A percentile compares a stretch with the other conserved stretches of the same genome.
Conservation (phyloP, 2,113 vertebrate genomes). For the Gracilinanus agilis region DNA sequence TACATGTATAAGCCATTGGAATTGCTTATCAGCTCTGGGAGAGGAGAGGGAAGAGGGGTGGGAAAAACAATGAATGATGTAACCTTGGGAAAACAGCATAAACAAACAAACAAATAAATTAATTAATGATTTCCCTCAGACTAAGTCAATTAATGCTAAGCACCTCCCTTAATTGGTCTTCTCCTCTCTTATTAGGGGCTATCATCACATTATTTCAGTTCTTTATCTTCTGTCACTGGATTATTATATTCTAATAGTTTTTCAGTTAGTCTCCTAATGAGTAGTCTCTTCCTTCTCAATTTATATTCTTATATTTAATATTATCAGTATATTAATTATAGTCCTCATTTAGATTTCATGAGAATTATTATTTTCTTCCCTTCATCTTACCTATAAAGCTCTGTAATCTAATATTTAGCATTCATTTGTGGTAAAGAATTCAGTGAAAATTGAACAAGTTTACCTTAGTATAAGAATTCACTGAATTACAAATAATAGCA, state of each 20-base stretch:
- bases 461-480: background rate
- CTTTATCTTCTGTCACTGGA: background rate
- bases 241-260: background rate
- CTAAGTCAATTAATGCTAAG: background rate
- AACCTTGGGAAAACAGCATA: too few relatives aligned
- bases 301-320: background rate
- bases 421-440: background rate
- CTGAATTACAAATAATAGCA: background rate
- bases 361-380: background rate
- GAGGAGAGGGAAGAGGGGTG: too few relatives aligned
- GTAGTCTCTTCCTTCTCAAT: background rate
- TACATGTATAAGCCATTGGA: too few relatives aligned
- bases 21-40: too few relatives aligned
- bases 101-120: too few relatives aligned
- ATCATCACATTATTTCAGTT: background rate
- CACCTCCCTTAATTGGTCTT: background rate
- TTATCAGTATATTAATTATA: background rate
- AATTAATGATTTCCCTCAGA: background rate
- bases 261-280: background rate
- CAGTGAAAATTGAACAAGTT: slow-evolving; percentile 8
- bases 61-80: too few relatives aligned
- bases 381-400: background rate
- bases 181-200: background rate
- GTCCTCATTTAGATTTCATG: background rate
- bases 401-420: background rate